phyloP scores from a whole-genome alignment of 2,888 invertebrate genomes.

The Melieria picta region DNA sequence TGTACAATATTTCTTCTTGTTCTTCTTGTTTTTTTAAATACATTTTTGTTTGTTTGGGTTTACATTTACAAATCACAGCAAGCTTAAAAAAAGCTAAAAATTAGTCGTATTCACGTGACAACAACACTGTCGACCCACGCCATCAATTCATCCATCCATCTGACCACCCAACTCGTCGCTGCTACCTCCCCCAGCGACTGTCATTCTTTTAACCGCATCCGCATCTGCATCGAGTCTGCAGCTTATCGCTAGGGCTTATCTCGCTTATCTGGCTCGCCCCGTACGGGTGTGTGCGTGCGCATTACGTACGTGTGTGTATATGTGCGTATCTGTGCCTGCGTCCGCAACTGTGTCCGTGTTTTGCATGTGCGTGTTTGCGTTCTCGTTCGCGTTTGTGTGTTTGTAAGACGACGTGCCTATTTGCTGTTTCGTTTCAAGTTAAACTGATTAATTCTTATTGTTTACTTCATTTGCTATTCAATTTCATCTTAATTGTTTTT shows the following conservation, averaged over 20 bases:
- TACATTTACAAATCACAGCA: conserved; percentile 47
- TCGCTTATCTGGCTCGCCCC: too few relatives aligned
- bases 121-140: background rate
- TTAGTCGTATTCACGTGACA: conserved; percentile 20
- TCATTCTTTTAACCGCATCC: conserved; percentile 1
- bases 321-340: background rate
- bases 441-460: too few relatives aligned
- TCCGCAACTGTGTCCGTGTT: background rate
- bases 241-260: background rate
- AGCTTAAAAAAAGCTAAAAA: conserved; percentile 36
- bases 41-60: conserved; percentile 9
- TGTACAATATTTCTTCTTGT: conserved; percentile 1
- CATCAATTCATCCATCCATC: background rate
- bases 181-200: too few relatives aligned
- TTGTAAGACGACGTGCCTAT: too few relatives aligned
- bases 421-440: too few relatives aligned
- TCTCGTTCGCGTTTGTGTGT: too few relatives aligned
- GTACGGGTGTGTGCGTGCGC: background rate
- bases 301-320: conserved; percentile 9
- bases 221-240: too few relatives aligned
- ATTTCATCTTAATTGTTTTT: conserved; percentile 44
- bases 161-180: background rate
- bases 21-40: background rate
- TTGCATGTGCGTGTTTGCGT: background rate
- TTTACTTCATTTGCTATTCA: conserved; percentile 33